Evolutionary conservation across 2,888 invertebrate species (phyloP), one percentile per base, ranked within the genome.

Genomic region (Cataglyphis albicans): DNA sequence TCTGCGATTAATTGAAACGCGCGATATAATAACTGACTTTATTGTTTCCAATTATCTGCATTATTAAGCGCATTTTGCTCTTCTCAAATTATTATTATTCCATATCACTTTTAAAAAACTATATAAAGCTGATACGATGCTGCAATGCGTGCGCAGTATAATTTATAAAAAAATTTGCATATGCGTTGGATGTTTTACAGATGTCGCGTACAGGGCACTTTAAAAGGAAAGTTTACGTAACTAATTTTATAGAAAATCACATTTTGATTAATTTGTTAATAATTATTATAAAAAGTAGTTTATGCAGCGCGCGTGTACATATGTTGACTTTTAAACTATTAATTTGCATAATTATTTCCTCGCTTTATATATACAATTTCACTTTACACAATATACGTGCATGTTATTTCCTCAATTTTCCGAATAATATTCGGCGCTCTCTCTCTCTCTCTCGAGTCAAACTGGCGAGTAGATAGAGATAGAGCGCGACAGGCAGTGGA

Each of bases 271-370:
- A 35, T 64, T 15, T 32, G 18, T 48, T n/a, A 35, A 64, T 48
- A 48, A 75, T 75, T 63, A 6, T 3, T 9, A 12, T 15, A 4
- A 55, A 29, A 29, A 1, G 21, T 52, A 44, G 3, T n/a, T 4
- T 25, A 32, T 7, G 9, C 7, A 3, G 12, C 4, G 59, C 57
- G n/a, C 29, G 32, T 15, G 74, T 44, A 21, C n/a, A 18, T 6
- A 5, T 6, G 7, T 52, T 52, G 21, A n/a, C 32, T 64, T 5
- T 21, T 12, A 44, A 21, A 63, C n/a, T 52, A 74, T 63, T 44
- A 38, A 67, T 76, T 55, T 57, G 25, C 75, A 52, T 41, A 63
- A 44, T 64, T 75, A 76, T 76, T 64, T 52, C 41, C 41, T 52
- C 74, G 9, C 25, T 29, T 21, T 52, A 48, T 44, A 38, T 29